These are phyloP conservation scores for Melieria crassipennis DNA, from an alignment of 2,888 invertebrate species.

Conservation along the genomic window DNA sequence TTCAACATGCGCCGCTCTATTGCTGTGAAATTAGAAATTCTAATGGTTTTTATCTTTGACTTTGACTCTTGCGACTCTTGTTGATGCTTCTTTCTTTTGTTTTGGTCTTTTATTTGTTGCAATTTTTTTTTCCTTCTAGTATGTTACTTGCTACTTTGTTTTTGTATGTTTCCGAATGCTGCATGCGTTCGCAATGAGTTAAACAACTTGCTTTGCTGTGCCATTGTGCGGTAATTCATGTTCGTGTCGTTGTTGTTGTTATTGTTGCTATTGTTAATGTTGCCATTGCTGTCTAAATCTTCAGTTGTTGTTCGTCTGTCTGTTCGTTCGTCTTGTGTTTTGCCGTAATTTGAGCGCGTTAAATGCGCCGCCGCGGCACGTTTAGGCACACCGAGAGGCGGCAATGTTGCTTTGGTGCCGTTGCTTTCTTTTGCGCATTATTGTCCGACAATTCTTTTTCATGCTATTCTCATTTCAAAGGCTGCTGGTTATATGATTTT, in stretches of 20 bases:
- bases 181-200: too few species aligned
- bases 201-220: too few species aligned
- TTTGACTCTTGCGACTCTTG: not conserved
- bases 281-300: not conserved
- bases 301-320: not conserved
- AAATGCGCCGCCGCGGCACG: constrained; percentile 4
- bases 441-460: not conserved
- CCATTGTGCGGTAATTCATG: not conserved
- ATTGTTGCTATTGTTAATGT: not conserved
- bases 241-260: not conserved
- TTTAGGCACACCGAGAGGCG: not conserved
- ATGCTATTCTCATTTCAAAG: too few species aligned
- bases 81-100: too few species aligned
- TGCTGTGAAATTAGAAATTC: constrained; percentile 9
- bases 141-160: too few species aligned
- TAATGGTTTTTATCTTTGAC: constrained; percentile 6
- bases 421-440: not conserved
- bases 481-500: too few species aligned
- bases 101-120: too few species aligned
- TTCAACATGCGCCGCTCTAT: not conserved
- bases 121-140: too few species aligned
- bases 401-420: not conserved
- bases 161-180: too few species aligned
- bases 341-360: not conserved
- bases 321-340: not conserved